Conservation (phyloP, 2,888 invertebrate genomes). For the Acanthosoma haemorrhoidale region DNA sequence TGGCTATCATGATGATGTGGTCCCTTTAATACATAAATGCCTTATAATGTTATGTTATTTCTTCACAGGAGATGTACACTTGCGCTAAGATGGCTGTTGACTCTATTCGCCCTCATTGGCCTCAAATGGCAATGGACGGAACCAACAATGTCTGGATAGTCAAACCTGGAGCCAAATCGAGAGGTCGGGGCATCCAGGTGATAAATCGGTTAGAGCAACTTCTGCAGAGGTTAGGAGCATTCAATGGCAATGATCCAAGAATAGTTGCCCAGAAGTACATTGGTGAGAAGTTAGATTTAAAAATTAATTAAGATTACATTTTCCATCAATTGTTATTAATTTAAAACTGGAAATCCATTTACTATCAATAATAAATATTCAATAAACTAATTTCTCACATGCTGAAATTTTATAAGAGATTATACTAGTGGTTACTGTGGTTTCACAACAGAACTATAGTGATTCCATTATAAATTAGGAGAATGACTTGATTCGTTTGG, state of each 20-base stretch:
- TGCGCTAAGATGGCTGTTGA: constrained; percentile 41
- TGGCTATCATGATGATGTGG: too few species aligned
- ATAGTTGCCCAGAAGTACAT: constrained; percentile 56
- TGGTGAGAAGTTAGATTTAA: constrained; percentile 43
- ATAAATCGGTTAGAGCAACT: constrained; percentile 51
- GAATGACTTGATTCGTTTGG: too few species aligned
- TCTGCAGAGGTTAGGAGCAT: constrained; percentile 40
- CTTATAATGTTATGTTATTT: too few species aligned
- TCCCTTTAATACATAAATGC: too few species aligned
- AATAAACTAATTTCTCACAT: too few species aligned
- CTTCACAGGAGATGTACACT: constrained; percentile 41
- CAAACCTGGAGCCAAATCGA: constrained; percentile 54
- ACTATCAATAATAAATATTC: too few species aligned
- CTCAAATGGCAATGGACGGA: constrained; percentile 47
- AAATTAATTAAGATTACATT: neutral
- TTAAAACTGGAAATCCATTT: too few species aligned
- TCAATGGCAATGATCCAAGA: constrained; percentile 42
- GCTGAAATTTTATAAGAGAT: too few species aligned
- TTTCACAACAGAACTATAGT: too few species aligned
- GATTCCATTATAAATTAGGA: too few species aligned
- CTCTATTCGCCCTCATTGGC: constrained; percentile 40
- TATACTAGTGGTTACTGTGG: too few species aligned
- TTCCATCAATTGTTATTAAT: too few species aligned
- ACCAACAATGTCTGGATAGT: constrained; percentile 53
- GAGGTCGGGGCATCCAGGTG: constrained; percentile 53